Percentiles rank a stretch among this genome's conserved stretches.
phyloP scores from a whole-genome alignment of 2,113 vertebrate species.

The Platanista minor region DNA sequence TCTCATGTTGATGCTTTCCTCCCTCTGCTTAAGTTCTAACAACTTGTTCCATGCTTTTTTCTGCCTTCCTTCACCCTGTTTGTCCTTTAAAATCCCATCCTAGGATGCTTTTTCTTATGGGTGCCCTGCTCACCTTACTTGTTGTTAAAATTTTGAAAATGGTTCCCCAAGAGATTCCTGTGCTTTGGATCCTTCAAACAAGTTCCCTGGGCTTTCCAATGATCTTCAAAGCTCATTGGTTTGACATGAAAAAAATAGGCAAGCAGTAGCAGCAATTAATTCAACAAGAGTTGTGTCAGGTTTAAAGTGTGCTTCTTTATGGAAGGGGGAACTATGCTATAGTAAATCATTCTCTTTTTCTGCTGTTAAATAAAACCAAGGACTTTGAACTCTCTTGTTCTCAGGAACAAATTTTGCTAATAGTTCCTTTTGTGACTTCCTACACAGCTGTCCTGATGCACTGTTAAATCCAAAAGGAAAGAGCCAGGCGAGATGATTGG shows the following conservation, averaged over 20 bases:
- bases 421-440: not conserved
- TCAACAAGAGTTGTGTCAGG: not conserved
- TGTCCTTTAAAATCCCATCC: not conserved
- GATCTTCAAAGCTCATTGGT: not conserved
- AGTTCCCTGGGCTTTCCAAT: not conserved
- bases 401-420: not conserved
- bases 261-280: not conserved
- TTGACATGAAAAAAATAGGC: not conserved
- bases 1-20: not conserved
- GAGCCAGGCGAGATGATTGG: conserved; percentile 45
- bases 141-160: conserved; percentile 58
- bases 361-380: not conserved
- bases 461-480: conserved; percentile 48
- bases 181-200: not conserved
- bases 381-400: not conserved
- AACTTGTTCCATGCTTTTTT: not conserved
- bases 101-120: not conserved
- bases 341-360: not conserved
- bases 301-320: not conserved
- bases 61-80: not conserved
- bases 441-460: conserved; percentile 40
- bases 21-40: not conserved
- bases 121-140: not conserved
- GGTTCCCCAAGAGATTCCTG: conserved; percentile 53
- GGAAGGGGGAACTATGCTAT: not conserved